Percentiles rank a stretch among this genome's conserved stretches.
Conservation (phyloP, 2,888 invertebrate species). For the Alloscopus bannaensis region DNA sequence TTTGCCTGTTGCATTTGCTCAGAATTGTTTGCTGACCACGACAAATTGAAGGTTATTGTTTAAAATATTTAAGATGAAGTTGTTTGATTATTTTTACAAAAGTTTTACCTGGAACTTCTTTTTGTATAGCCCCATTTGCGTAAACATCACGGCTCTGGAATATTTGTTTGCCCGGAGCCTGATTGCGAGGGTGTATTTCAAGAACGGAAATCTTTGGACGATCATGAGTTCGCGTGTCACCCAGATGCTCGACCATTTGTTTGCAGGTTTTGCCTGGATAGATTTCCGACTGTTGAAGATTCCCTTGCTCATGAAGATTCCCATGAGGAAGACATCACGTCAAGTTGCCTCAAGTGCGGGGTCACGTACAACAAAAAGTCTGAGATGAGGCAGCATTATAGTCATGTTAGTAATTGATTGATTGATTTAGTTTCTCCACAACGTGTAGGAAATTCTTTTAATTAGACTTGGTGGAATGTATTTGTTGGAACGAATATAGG, state of each 20-base stretch:
- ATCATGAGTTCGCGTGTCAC: slow-evolving; percentile 58
- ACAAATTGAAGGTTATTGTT: slow-evolving; percentile 48
- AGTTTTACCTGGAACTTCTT: neutral
- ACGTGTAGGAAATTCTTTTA: neutral
- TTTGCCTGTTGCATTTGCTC: slow-evolving; percentile 62
- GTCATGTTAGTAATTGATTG: slow-evolving; percentile 34
- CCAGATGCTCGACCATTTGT: slow-evolving; percentile 55
- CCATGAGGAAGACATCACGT: slow-evolving; percentile 44
- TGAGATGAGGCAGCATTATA: slow-evolving; percentile 47
- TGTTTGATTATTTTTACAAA: slow-evolving; percentile 12
- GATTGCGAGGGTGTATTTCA: slow-evolving; percentile 61
- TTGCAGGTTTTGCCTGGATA: slow-evolving; percentile 55
- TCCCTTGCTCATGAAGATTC: slow-evolving; percentile 46
- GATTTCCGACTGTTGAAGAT: slow-evolving; percentile 43
- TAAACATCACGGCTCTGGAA: slow-evolving; percentile 54
- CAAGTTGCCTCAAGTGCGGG: slow-evolving; percentile 49
- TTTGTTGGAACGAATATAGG: no score
- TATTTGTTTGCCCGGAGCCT: slow-evolving; percentile 54
- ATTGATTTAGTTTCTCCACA: no score
- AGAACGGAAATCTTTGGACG: slow-evolving; percentile 59
- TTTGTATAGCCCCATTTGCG: slow-evolving; percentile 49
- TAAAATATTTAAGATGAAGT: neutral
- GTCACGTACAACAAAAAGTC: slow-evolving; percentile 33
- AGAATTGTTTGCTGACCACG: slow-evolving; percentile 40
- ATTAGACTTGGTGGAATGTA: neutral